Percentiles rank a stretch among this genome's conserved stretches.
These are phyloP conservation scores for Agrilus biguttatus DNA, from an alignment of 2,888 invertebrate genomes.

Conservation along the genomic window DNA sequence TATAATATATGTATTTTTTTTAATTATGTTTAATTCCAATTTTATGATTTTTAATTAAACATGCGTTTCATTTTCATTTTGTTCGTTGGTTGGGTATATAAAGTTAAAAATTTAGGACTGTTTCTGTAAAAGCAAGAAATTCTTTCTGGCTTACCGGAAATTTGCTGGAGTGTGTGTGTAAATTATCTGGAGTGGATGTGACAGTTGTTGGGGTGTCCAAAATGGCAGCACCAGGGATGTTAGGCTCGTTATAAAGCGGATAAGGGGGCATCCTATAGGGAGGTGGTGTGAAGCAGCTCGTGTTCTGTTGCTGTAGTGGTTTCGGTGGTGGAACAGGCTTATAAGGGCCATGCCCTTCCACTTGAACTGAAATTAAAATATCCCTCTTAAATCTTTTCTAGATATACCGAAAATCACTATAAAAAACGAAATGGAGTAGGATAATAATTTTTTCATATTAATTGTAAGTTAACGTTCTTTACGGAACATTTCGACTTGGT, in stretches of 20 bases:
- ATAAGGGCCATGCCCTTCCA: constrained; percentile 41
- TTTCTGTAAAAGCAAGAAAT: constrained; percentile 10
- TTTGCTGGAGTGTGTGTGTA: constrained; percentile 66
- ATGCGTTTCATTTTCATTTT: no score
- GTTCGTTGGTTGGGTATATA: no score
- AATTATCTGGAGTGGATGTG: constrained; percentile 32
- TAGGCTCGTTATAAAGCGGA: constrained; percentile 44
- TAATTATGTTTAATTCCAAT: no score
- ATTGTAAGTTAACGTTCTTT: no score
- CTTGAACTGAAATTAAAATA: constrained; percentile 32
- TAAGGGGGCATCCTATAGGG: constrained; percentile 57
- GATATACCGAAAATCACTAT: no score
- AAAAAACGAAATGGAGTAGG: no score
- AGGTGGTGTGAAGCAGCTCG: constrained; percentile 30
- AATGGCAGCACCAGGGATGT: constrained; percentile 32
- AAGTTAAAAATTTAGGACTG: no score
- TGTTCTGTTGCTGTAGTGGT: constrained; percentile 35
- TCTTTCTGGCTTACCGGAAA: constrained; percentile 48
- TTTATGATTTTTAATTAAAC: no score
- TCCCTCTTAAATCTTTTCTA: no score
- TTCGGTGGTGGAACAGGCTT: constrained; percentile 44
- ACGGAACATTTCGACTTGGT: no score
- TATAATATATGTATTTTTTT: no score
- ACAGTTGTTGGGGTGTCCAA: constrained; percentile 30
- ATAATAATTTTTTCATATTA: no score